A percentile compares a stretch with the other conserved stretches of the same genome.
These are phyloP conservation scores for Nemoura dubitans DNA, from an alignment of 2,888 invertebrate genomes.

Conservation along the genomic window DNA sequence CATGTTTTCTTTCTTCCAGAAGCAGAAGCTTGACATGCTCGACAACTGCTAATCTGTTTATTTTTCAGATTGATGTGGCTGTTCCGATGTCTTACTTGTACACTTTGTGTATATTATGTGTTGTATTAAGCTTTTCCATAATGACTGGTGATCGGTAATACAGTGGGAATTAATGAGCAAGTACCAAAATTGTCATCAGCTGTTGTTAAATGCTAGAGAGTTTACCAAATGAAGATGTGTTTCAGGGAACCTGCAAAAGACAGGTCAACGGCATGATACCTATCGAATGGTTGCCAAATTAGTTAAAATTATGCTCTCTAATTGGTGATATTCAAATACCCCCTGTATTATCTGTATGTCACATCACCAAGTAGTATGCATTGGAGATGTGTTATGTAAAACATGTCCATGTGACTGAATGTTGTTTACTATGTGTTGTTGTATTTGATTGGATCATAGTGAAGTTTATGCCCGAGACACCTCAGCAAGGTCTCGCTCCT, in stretches of 20 bases:
- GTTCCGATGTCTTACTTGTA: not conserved
- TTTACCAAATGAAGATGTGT: no score
- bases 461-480: constrained; percentile 43
- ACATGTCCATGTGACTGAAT: not conserved
- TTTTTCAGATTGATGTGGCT: constrained; percentile 36
- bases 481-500: constrained; percentile 17
- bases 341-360: not conserved
- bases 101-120: not conserved
- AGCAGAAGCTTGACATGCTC: not conserved
- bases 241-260: no score
- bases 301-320: not conserved
- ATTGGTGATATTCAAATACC: not conserved
- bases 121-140: not conserved
- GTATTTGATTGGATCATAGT: constrained; percentile 30
- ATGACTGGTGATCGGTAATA: not conserved
- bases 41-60: constrained; percentile 10
- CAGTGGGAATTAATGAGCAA: not conserved
- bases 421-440: constrained; percentile 19
- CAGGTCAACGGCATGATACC: no score
- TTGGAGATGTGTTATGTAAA: not conserved
- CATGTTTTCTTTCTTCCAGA: constrained; percentile 3
- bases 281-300: not conserved
- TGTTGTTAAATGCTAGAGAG: no score
- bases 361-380: not conserved
- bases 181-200: not conserved